Evolutionary conservation across 2,113 vertebrate species (phyloP).

Genomic region (Stegostoma tigrinum): DNA sequence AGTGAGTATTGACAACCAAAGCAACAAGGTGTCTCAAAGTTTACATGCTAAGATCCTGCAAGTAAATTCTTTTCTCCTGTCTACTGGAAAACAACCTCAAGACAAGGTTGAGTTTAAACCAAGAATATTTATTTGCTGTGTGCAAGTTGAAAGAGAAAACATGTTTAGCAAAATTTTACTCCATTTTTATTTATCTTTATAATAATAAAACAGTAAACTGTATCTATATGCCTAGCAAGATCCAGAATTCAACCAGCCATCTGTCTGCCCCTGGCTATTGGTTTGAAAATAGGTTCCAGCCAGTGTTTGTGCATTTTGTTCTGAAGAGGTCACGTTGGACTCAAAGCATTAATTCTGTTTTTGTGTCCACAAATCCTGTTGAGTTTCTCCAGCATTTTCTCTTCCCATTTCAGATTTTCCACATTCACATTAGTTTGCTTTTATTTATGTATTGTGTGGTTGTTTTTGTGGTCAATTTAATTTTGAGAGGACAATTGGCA

Average conservation of each 20-base stretch:
- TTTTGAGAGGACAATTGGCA: neutral
- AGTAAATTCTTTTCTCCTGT: neutral
- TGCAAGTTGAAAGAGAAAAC: no score
- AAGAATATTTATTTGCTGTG: no score
- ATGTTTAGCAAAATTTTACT: neutral
- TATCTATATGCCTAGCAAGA: neutral
- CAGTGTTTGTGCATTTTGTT: neutral
- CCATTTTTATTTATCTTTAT: neutral
- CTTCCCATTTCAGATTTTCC: no score
- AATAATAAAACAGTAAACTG: neutral
- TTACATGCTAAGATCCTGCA: neutral
- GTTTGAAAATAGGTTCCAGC: neutral
- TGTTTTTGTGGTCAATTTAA: neutral
- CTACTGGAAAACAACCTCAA: neutral
- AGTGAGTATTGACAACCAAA: neutral
- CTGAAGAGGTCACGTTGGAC: no score
- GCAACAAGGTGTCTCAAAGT: neutral
- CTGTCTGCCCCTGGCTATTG: neutral
- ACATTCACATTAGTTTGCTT: no score
- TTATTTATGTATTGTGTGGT: neutral
- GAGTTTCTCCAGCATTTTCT: no score
- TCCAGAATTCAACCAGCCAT: neutral
- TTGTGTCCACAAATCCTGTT: no score
- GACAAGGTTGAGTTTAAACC: neutral
- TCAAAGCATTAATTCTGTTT: no score